These are phyloP conservation scores for Ennomos fuscantarius DNA, from an alignment of 2,888 invertebrate species.

Conservation along the genomic window DNA sequence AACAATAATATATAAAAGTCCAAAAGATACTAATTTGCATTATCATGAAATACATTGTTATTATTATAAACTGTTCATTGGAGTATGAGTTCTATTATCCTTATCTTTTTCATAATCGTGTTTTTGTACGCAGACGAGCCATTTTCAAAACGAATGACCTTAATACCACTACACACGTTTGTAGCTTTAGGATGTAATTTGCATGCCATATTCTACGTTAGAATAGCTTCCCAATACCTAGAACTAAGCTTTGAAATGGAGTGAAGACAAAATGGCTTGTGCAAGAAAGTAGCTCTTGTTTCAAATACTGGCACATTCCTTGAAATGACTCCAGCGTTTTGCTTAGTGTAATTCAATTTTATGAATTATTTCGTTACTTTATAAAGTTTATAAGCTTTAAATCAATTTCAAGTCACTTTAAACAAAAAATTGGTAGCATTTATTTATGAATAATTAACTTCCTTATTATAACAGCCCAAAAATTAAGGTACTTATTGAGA, in stretches of 20 bases:
- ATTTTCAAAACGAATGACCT: conserved; percentile 19
- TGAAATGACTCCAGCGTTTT: conserved; percentile 32
- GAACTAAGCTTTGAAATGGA: conserved; percentile 26
- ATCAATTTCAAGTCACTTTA: too few species aligned
- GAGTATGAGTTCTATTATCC: too few species aligned
- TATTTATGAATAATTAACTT: too few species aligned
- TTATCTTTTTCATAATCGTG: too few species aligned
- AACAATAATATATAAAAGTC: too few species aligned
- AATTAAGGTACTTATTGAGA: neutral
- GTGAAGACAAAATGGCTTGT: conserved; percentile 34
- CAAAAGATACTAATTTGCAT: too few species aligned
- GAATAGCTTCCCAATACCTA: conserved; percentile 32
- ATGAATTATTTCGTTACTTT: conserved; percentile 22
- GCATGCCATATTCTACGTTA: conserved; percentile 17
- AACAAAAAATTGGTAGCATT: too few species aligned
- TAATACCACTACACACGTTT: conserved; percentile 15
- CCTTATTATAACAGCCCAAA: too few species aligned
- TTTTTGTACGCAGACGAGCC: neutral
- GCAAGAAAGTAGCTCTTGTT: conserved; percentile 34
- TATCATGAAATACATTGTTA: too few species aligned
- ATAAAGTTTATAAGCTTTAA: too few species aligned
- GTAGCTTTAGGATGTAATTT: conserved; percentile 15
- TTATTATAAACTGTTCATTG: too few species aligned
- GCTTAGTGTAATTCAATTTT: conserved; percentile 31
- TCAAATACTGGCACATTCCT: conserved; percentile 29